Base-by-base conservation (phyloP, 2,113 vertebrate species). In the Elachura formosa region DNA sequence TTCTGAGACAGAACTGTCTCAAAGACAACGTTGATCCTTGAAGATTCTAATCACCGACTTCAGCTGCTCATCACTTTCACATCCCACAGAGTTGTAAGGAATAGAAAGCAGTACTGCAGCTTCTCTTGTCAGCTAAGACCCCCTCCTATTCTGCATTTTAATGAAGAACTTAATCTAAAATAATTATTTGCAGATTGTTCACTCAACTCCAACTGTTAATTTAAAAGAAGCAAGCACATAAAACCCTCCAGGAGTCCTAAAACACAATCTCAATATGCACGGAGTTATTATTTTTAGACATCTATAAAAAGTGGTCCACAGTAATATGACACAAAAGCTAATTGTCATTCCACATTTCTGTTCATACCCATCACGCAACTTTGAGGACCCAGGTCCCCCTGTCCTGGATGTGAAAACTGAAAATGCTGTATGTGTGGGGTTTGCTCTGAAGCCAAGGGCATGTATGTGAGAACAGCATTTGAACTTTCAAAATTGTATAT, bases 131-230 rank as follows among this genome's bases (percentile, higher is more conserved):
- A 93, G 46, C 67, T 76, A 68, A 62, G 22, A 26, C 59, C 29
- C 48, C 10, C 52, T 84, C 68, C n/a, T 85, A 43, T 82, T 67
- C 79, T 94, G 75, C 78, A 94, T 92, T 61, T 88, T 94, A 90
- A 96, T 94, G 87, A 95, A 94, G 75, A 95, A 71, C 20, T 83
- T 93, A 67, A 95, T 93, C 87, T 71, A 84, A 94, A 92, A 88
- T 86, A 83, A 93, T 95, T 81, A 94, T 86, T 87, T 6, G 7
- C 93, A 93, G 82, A 77, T 76, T 85, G 87, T 88, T 96, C 48
- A 59, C 76, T 88, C 55, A 71, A 72, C 83, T 93, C 96, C 90
- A 92, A 88, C 85, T 86, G 92, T 81, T 94, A 93, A 77, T 96
- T 93, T 83, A 79, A 95, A 95, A 94, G 94, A 59, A 90, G 63